These are phyloP conservation scores for Atopsyche davidsoni DNA, from an alignment of 1,140 invertebrate genomes.

Conservation along the genomic window DNA sequence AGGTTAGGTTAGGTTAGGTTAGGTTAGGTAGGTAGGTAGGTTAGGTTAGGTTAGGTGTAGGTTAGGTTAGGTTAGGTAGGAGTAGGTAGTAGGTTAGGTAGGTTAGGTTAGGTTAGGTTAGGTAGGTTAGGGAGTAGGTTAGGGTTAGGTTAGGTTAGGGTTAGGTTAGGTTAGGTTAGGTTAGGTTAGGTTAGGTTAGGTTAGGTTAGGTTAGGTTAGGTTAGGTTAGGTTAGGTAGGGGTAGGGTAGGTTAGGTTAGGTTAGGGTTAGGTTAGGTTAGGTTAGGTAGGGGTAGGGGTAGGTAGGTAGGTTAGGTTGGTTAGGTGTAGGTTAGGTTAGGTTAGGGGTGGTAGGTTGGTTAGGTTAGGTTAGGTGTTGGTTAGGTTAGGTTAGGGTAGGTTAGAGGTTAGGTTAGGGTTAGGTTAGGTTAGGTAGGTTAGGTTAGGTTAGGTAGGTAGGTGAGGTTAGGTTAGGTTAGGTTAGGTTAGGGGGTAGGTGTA, in stretches of 20 bases:
- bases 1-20: neutral
- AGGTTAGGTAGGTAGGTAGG: too few relatives aligned
- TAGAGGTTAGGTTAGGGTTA: too few relatives aligned
- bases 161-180: neutral
- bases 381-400: conserved; percentile 5
- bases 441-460: too few relatives aligned
- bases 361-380: conserved; percentile 8
- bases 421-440: neutral
- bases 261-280: neutral
- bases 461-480: too few relatives aligned
- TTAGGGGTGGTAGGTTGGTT: neutral
- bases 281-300: neutral
- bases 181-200: conserved; percentile 1
- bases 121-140: too few relatives aligned
- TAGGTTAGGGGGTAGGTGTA: too few relatives aligned
- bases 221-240: conserved; percentile 7
- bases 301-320: neutral
- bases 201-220: conserved; percentile 7
- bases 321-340: conserved; percentile 1
- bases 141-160: conserved; percentile 3
- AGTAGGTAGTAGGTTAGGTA: too few relatives aligned
- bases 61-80: too few relatives aligned
- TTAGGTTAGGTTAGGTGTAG: conserved; percentile 8
- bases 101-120: too few relatives aligned
- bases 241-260: conserved; percentile 7